A percentile compares a stretch with the other conserved stretches of the same genome.
Evolutionary conservation across 1,140 invertebrate species (phyloP).

Genomic region (Pseudomyrmex gracilis): DNA sequence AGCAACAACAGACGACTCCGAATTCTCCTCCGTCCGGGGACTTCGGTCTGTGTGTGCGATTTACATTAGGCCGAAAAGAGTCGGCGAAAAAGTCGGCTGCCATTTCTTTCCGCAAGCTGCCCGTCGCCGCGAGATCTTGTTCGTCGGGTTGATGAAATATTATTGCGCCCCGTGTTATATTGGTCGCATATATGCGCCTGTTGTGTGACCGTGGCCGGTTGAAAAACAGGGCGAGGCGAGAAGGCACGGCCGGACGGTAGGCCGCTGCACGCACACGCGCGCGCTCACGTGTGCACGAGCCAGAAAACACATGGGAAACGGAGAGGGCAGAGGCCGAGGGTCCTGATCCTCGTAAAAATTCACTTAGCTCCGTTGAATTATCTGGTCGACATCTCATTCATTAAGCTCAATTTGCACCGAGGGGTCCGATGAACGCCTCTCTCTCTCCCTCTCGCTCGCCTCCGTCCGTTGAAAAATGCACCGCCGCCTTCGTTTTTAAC

Average conservation of each 20-base stretch:
- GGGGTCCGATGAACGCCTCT: constrained; percentile 20
- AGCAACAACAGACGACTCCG: constrained; percentile 72
- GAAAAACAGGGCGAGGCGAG: constrained; percentile 30
- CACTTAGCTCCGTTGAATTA: constrained; percentile 70
- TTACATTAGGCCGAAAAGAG: constrained; percentile 15
- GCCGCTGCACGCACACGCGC: no score
- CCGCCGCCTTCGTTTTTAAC: constrained; percentile 11
- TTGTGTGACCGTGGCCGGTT: constrained; percentile 15
- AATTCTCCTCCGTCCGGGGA: constrained; percentile 62
- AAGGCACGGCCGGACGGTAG: not conserved
- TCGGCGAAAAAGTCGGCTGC: constrained; percentile 16
- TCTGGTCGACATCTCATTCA: constrained; percentile 68
- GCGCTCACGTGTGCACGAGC: not conserved
- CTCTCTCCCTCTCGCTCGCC: no score
- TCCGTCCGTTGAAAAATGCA: not conserved
- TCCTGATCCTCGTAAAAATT: constrained; percentile 69
- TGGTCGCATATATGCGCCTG: constrained; percentile 16
- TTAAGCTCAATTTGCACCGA: constrained; percentile 65
- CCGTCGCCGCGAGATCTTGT: constrained; percentile 73
- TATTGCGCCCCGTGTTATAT: constrained; percentile 72
- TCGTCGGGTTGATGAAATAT: constrained; percentile 77
- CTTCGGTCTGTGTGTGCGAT: constrained; percentile 52
- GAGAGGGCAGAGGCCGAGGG: constrained; percentile 34
- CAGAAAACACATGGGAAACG: constrained; percentile 32
- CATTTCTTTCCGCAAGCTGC: constrained; percentile 21